A percentile compares a stretch with the other conserved stretches of the same genome.
phyloP scores from a whole-genome alignment of 2,797 vertebrate species.

The Babyrousa celebensis region DNA sequence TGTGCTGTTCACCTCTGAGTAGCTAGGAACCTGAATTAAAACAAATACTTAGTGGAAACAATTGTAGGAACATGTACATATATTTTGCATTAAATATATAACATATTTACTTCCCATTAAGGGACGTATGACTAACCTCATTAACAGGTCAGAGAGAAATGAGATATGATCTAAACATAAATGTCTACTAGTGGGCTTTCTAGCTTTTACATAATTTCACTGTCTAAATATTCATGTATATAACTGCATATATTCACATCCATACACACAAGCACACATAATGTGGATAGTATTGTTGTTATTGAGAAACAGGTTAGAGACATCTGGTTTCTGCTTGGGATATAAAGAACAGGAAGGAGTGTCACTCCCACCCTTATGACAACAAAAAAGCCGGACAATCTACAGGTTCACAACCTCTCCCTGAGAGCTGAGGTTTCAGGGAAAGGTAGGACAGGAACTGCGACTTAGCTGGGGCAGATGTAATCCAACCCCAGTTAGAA shows the following conservation, averaged over 20 bases:
- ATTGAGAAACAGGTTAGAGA: not conserved
- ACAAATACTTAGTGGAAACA: not conserved
- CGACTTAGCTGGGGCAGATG: not conserved
- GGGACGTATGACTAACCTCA: not conserved
- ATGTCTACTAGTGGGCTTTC: not conserved
- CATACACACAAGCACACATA: not conserved
- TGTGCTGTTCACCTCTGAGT: not conserved
- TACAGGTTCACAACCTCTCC: not conserved
- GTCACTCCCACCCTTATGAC: not conserved
- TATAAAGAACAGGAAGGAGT: not conserved
- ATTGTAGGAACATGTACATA: not conserved
- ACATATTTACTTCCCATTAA: slow-evolving; percentile 3
- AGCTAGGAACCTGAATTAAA: slow-evolving; percentile 4
- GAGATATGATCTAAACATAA: not conserved
- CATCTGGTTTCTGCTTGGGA: not conserved
- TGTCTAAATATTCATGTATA: not conserved
- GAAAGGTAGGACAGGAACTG: not conserved
- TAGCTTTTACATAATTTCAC: not conserved
- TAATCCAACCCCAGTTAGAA: not conserved
- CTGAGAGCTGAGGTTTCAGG: not conserved
- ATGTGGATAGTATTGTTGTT: not conserved
- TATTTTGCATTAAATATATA: not conserved
- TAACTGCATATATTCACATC: not conserved
- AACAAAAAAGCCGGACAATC: not conserved
- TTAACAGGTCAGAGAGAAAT: slow-evolving; percentile 19